Conservation (phyloP, 1,140 invertebrate species). For the Drosophila prosaltans region DNA sequence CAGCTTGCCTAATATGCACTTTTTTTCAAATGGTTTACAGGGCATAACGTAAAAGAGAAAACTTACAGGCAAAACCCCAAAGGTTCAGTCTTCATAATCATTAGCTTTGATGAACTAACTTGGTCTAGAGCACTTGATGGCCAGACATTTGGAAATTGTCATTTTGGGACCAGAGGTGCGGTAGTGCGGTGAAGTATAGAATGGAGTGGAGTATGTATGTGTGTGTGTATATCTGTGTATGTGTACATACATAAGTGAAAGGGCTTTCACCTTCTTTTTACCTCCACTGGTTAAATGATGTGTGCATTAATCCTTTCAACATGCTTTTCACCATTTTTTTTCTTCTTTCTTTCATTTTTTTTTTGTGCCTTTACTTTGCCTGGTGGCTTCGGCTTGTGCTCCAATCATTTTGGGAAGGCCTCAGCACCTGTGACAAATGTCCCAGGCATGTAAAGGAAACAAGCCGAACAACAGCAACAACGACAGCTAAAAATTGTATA, state of each 20-base stretch:
- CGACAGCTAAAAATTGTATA: slow-evolving; percentile 43
- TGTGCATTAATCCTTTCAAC: slow-evolving; percentile 77
- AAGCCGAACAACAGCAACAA: slow-evolving; percentile 1
- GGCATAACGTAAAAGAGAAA: neutral
- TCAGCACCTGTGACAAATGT: slow-evolving; percentile 76
- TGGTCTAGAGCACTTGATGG: slow-evolving; percentile 27
- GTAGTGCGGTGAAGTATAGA: no score
- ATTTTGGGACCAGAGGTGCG: slow-evolving; percentile 43
- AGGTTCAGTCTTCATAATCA: slow-evolving; percentile 30
- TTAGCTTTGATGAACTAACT: slow-evolving; percentile 44
- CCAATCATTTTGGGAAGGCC: slow-evolving; percentile 44
- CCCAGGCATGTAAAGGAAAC: slow-evolving; percentile 32
- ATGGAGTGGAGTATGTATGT: slow-evolving; percentile 19
- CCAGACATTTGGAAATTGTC: slow-evolving; percentile 48
- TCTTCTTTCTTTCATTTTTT: slow-evolving; percentile 48
- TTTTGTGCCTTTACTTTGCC: slow-evolving; percentile 12
- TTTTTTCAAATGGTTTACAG: neutral
- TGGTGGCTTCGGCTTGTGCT: slow-evolving; percentile 11
- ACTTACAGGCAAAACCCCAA: neutral
- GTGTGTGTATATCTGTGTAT: slow-evolving; percentile 17
- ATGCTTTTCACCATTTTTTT: slow-evolving; percentile 66
- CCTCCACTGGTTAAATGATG: slow-evolving; percentile 69
- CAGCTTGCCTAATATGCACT: neutral
- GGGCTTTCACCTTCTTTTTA: slow-evolving; percentile 45
- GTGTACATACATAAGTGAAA: slow-evolving; percentile 27